Base-by-base conservation (phyloP, 1,140 invertebrate genomes). In the Archegozetes longisetosus region DNA sequence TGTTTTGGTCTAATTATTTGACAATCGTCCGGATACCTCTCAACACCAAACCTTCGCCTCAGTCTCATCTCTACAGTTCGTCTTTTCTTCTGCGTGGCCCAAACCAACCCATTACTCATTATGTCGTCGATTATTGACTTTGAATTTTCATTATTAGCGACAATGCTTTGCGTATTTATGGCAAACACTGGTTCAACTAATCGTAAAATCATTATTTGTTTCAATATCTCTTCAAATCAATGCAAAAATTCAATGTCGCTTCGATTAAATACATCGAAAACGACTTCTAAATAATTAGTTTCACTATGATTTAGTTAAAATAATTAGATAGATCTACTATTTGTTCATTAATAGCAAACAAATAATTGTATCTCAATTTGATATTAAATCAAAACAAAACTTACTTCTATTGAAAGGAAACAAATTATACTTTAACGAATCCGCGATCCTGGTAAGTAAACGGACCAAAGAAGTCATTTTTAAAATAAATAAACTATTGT, bases 1-100 rank as follows among this genome's bases (percentile, higher is more conserved):
- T 74, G 84, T 71, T 84, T 86, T 2, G 82, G 80, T 26, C 77
- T 71, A 20, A 83, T 65, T 14, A 80, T 76, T 74, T 86, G 86
- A 13, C n/a, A 14, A 3, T 2, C 2, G 76, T 77, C 79, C 20
- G 75, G 64, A 70, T 78, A 82, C 47, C 82, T 71, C 2, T 77
- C 76, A 51, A 66, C 65, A 6, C 83, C 85, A 71, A 79, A 88
- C 74, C 80, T 87, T 58, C 85, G 75, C 50, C 76, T 82, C 63
- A 75, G 69, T 60, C 85, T 75, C 70, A 76, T 83, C 68, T 91
- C 87, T 32, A 87, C 58, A 1, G 82, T 79, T 65, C 85, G 73
- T 68, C 88, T 75, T 54, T 77, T 76, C 67, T 83, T 86, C 0
- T 88, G 90, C 1, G 86, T 86, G 60, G 81, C 88, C 77, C 80